These are phyloP conservation scores for Drosophila kanekoi DNA, from an alignment of 2,888 invertebrate genomes.

Conservation along the genomic window DNA sequence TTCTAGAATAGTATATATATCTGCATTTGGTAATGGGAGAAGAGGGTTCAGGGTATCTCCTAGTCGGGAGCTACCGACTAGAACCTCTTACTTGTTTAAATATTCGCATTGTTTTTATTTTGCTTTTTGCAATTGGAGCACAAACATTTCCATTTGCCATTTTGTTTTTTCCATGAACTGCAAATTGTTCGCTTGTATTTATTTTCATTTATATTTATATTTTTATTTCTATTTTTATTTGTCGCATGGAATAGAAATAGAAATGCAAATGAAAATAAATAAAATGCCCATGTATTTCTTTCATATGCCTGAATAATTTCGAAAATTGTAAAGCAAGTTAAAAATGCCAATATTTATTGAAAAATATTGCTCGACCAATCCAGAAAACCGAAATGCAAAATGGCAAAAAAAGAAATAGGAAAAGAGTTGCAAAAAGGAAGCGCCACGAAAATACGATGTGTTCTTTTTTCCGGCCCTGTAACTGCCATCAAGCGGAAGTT, in stretches of 20 bases:
- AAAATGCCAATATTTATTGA: conserved; percentile 75
- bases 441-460: conserved; percentile 8
- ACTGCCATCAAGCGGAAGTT: conserved; percentile 77
- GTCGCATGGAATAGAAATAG: conserved; percentile 49
- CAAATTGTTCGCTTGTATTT: conserved; percentile 10
- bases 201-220: too few species aligned
- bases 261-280: conserved; percentile 52
- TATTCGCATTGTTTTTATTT: conserved; percentile 28
- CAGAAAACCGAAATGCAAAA: conserved; percentile 11
- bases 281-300: conserved; percentile 55
- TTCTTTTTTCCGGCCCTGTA: conserved; percentile 63
- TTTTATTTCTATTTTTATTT: conserved; percentile 20
- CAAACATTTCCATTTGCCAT: conserved; percentile 41
- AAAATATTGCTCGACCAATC: conserved; percentile 59
- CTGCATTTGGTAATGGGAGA: too few species aligned
- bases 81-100: too few species aligned
- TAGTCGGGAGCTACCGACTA: too few species aligned
- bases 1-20: too few species aligned
- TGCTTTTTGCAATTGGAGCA: conserved; percentile 36
- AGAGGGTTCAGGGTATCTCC: too few species aligned
- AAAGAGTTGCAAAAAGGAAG: conserved; percentile 15
- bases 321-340: conserved; percentile 64
- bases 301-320: conserved; percentile 74
- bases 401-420: conserved; percentile 24
- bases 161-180: conserved; percentile 32